Evolutionary conservation across 1,140 invertebrate species (phyloP).

Genomic region (Colletes gigas): DNA sequence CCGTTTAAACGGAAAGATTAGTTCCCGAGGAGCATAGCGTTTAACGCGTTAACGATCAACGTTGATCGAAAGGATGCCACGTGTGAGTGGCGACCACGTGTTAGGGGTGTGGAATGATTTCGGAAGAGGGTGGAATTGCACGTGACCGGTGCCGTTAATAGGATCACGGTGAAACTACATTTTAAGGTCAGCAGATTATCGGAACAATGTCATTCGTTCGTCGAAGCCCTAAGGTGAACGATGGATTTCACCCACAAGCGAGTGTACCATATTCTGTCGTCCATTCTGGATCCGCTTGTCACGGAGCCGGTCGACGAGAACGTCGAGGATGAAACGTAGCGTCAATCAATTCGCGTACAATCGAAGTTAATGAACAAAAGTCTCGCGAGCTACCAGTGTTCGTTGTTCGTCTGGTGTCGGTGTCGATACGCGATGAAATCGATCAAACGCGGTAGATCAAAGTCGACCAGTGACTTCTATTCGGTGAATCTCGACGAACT

Average conservation of each 20-base stretch:
- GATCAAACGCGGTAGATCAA: conserved; percentile 47
- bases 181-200: conserved; percentile 74
- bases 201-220: conserved; percentile 62
- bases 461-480: conserved; percentile 52
- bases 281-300: conserved; percentile 65
- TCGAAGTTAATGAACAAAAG: conserved; percentile 53
- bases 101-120: neutral
- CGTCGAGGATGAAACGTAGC: conserved; percentile 39
- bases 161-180: conserved; percentile 44
- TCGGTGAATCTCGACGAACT: conserved; percentile 54
- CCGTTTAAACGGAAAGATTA: too few relatives aligned
- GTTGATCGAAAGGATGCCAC: too few relatives aligned
- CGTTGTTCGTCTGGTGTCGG: neutral
- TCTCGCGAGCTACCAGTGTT: neutral
- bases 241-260: conserved; percentile 76
- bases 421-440: conserved; percentile 36
- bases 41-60: too few relatives aligned
- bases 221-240: conserved; percentile 58
- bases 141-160: conserved; percentile 56
- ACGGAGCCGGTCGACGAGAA: conserved; percentile 27
- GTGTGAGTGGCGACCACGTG: too few relatives aligned
- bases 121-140: conserved; percentile 60
- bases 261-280: conserved; percentile 68
- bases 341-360: neutral
- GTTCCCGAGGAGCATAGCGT: too few relatives aligned